A percentile compares a stretch with the other conserved stretches of the same genome.
These are phyloP conservation scores for Magallana nippona DNA, from an alignment of 2,888 invertebrate genomes.

Conservation along the genomic window DNA sequence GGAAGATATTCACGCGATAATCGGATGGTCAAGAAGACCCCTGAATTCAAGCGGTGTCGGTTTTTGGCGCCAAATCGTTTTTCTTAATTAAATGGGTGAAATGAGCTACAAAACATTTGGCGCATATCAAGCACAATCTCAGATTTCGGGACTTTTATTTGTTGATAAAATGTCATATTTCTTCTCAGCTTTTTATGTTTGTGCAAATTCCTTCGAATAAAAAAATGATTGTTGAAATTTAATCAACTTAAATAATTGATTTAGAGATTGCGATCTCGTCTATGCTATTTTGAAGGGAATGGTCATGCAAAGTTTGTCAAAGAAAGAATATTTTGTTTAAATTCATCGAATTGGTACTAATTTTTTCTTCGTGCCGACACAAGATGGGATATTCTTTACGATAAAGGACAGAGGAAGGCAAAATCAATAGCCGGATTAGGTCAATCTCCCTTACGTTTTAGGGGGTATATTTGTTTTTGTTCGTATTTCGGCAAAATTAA, in stretches of 20 bases:
- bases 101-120: not conserved
- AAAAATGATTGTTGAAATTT: slow-evolving; percentile 11
- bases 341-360: slow-evolving; percentile 31
- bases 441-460: slow-evolving; percentile 7
- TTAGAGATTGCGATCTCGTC: slow-evolving; percentile 3
- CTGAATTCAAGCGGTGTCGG: not conserved
- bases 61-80: slow-evolving; percentile 24
- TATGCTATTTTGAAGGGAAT: slow-evolving; percentile 2
- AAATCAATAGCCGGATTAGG: slow-evolving; percentile 33
- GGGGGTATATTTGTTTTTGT: slow-evolving; percentile 30
- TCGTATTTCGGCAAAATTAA: slow-evolving; percentile 33
- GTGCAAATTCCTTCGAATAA: slow-evolving; percentile 19
- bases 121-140: slow-evolving; percentile 17
- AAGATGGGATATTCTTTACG: slow-evolving; percentile 1
- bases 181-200: slow-evolving; percentile 3
- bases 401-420: slow-evolving; percentile 19
- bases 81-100: slow-evolving; percentile 1
- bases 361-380: slow-evolving; percentile 7
- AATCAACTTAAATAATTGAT: slow-evolving; percentile 26
- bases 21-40: too few species aligned
- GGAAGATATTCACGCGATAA: too few species aligned
- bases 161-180: slow-evolving; percentile 21
- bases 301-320: slow-evolving; percentile 5
- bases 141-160: slow-evolving; percentile 13
- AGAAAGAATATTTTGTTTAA: slow-evolving; percentile 2